Percentiles rank a stretch among this genome's conserved stretches.
phyloP scores from a whole-genome alignment of 2,888 invertebrate species.

The Amaurobius ferox region DNA sequence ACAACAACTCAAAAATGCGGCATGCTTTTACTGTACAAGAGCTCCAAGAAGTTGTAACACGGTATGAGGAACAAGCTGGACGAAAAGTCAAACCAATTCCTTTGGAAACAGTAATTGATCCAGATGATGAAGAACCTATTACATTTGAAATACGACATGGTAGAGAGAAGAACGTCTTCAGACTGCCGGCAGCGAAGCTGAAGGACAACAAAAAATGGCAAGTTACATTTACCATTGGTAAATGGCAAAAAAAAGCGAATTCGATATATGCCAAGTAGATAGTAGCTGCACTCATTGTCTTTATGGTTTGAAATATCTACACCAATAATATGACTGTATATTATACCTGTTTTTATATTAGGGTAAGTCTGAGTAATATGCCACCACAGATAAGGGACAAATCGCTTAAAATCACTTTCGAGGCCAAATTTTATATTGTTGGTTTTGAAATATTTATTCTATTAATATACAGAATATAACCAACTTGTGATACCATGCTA shows the following conservation, averaged over 20 bases:
- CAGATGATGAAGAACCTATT: constrained; percentile 73
- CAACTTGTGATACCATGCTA: too few relatives aligned
- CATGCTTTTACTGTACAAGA: constrained; percentile 69
- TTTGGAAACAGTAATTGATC: constrained; percentile 56
- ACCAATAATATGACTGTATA: too few relatives aligned
- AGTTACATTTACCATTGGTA: constrained; percentile 89
- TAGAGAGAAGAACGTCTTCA: constrained; percentile 88
- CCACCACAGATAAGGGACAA: too few relatives aligned
- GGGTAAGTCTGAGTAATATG: too few relatives aligned
- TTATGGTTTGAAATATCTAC: constrained; percentile 2
- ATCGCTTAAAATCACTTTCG: too few relatives aligned
- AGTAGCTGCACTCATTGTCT: constrained; percentile 30
- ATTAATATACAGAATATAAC: too few relatives aligned
- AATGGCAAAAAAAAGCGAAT: constrained; percentile 38
- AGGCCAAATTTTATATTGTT: too few relatives aligned
- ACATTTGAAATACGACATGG: constrained; percentile 77
- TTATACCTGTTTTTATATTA: too few relatives aligned
- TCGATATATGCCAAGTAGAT: constrained; percentile 64
- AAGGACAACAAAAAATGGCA: constrained; percentile 94
- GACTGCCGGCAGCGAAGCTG: constrained; percentile 89
- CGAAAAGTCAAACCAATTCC: constrained; percentile 53
- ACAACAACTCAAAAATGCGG: constrained; percentile 76
- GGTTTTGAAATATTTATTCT: too few relatives aligned
- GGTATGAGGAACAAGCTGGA: constrained; percentile 61
- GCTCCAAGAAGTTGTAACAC: constrained; percentile 40